Conservation (phyloP, 2,113 vertebrate genomes). For the Rhinichthys klamathensis region DNA sequence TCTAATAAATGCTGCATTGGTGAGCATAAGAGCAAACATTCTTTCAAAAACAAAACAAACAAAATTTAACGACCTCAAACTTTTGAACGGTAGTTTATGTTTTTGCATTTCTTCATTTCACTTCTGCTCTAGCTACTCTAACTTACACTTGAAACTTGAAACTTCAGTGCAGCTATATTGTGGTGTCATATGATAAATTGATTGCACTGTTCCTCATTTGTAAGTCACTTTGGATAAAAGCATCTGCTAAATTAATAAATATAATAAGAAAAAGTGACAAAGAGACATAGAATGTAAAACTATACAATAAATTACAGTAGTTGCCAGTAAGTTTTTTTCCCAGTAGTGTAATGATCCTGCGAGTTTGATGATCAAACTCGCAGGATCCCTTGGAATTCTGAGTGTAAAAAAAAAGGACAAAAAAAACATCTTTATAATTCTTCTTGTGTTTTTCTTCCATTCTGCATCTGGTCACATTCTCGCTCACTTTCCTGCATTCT, state of each 20-base stretch:
- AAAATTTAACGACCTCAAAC: neutral
- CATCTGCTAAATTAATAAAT: neutral
- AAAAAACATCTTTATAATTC: conserved; percentile 26
- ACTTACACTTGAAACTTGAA: neutral
- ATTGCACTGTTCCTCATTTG: neutral
- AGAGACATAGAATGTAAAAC: neutral
- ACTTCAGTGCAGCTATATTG: neutral
- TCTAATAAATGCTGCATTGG: neutral
- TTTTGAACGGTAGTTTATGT: neutral
- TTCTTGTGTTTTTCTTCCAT: conserved; percentile 57
- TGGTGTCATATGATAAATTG: neutral
- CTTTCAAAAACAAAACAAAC: neutral
- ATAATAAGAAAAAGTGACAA: neutral
- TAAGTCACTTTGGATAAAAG: neutral
- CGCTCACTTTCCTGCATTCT: conserved; percentile 38
- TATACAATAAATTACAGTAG: neutral
- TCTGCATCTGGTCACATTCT: conserved; percentile 46
- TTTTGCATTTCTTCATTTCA: neutral
- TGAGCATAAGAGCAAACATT: neutral
- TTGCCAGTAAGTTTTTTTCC: conserved; percentile 10
- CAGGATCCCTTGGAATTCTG: conserved; percentile 1
- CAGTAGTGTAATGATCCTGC: neutral
- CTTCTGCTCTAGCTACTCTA: neutral
- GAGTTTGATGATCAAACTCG: no score
- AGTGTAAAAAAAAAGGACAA: conserved; percentile 21